A percentile compares a stretch with the other conserved stretches of the same genome.
These are phyloP conservation scores for Pemphredon lugubris DNA, from an alignment of 2,888 invertebrate genomes.

Conservation along the genomic window DNA sequence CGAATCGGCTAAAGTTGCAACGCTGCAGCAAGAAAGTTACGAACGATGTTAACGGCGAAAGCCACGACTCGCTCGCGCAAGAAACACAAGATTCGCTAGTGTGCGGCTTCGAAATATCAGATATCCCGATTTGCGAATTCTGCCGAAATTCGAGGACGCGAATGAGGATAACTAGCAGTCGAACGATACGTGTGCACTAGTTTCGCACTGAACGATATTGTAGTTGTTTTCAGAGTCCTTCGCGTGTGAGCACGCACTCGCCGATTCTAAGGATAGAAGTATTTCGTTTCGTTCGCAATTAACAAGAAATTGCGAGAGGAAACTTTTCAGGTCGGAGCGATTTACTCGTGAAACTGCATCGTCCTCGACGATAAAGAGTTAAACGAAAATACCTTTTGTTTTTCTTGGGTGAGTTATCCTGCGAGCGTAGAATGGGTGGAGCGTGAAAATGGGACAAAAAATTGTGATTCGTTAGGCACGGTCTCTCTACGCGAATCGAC, in stretches of 20 bases:
- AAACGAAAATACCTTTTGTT: background rate
- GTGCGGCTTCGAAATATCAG: background rate
- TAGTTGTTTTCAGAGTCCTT: constrained; percentile 49
- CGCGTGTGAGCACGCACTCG: constrained; percentile 60
- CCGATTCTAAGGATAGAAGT: constrained; percentile 34
- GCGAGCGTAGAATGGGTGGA: constrained; percentile 1
- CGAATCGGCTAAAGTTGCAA: too few relatives aligned
- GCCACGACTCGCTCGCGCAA: too few relatives aligned
- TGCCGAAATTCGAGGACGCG: constrained; percentile 30
- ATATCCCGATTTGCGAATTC: constrained; percentile 14
- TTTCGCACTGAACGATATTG: constrained; percentile 32
- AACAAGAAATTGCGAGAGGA: constrained; percentile 42
- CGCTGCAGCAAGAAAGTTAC: background rate
- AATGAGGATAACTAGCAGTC: constrained; percentile 19
- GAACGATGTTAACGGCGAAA: too few relatives aligned
- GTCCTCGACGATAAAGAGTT: background rate
- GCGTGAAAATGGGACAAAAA: constrained; percentile 10
- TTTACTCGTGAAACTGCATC: constrained; percentile 8
- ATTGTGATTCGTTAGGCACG: constrained; percentile 23
- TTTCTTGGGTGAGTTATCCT: constrained; percentile 12
- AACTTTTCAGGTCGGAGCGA: constrained; percentile 44
- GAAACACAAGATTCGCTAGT: too few relatives aligned
- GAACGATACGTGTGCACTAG: constrained; percentile 37
- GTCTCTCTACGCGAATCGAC: background rate
- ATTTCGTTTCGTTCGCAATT: constrained; percentile 41